Conservation (phyloP, 1,140 invertebrate species). For the Bombus waltoni region DNA sequence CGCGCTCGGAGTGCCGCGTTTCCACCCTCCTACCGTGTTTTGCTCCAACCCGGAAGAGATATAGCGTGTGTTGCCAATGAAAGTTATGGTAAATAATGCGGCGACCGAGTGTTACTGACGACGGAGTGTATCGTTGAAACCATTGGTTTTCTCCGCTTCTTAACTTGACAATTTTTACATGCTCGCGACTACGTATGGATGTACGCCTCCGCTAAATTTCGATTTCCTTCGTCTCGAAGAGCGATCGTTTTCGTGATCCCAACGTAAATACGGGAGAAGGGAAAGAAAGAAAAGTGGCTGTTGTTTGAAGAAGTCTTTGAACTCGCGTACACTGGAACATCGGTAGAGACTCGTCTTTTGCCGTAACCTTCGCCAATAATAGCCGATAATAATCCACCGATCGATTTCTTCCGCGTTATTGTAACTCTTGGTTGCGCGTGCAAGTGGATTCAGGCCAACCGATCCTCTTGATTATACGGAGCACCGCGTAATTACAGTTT, state of each 20-base stretch:
- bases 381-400: conserved; percentile 16
- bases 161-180: background rate
- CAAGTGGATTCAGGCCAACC: background rate
- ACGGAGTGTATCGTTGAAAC: background rate
- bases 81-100: conserved; percentile 50
- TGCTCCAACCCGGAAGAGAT: conserved; percentile 11
- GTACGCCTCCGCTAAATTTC: background rate
- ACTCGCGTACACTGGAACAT: background rate
- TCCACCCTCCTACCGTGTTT: conserved; percentile 9
- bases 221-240: background rate
- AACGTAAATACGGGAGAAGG: background rate
- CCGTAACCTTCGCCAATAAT: conserved; percentile 13
- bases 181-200: background rate
- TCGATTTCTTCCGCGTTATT: conserved; percentile 37
- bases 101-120: conserved; percentile 10
- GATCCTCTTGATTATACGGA: conserved; percentile 35
- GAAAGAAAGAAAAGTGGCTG: background rate
- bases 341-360: background rate
- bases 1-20: background rate
- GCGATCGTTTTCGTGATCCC: background rate
- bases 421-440: conserved; percentile 7
- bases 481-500: conserved; percentile 40
- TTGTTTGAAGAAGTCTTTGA: background rate
- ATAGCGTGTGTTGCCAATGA: conserved; percentile 38
- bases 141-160: background rate